A percentile compares a stretch with the other conserved stretches of the same genome.
These are phyloP conservation scores for Dolichotis patagonum DNA, from an alignment of 2,113 vertebrate species.

Conservation along the genomic window DNA sequence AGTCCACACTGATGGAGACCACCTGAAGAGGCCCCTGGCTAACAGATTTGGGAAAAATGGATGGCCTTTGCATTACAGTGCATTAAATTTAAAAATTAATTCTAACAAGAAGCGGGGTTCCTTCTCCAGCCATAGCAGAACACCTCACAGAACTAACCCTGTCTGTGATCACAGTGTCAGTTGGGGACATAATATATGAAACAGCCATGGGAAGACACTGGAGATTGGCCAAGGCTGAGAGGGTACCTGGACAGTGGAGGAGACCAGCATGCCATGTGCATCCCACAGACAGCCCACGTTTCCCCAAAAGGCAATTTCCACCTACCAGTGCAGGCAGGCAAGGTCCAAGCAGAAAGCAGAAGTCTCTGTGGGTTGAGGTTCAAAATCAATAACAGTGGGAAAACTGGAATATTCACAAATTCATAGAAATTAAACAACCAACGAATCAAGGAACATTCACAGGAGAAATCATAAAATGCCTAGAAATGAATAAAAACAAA, in stretches of 20 bases:
- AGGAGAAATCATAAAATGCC: not conserved
- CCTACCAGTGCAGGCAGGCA: not conserved
- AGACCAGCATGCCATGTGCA: accelerated
- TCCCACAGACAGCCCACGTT: not conserved
- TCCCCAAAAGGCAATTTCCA: not conserved
- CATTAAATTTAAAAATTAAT: not conserved
- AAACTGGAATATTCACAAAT: not conserved
- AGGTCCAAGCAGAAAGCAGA: not conserved
- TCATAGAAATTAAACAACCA: not conserved
- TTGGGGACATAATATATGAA: not conserved
- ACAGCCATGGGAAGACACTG: accelerated
- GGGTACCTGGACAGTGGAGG: too few species aligned
- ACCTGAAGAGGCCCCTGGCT: not conserved
- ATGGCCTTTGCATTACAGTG: not conserved
- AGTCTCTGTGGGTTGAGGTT: too few species aligned
- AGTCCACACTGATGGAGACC: not conserved
- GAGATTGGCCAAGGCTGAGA: not conserved
- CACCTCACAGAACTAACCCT: not conserved
- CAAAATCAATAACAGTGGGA: not conserved
- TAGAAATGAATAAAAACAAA: not conserved
- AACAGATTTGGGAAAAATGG: not conserved
- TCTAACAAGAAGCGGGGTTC: not conserved
- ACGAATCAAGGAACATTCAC: not conserved
- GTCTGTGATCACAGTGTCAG: not conserved
- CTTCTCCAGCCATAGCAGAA: not conserved